phyloP scores from a whole-genome alignment of 2,113 vertebrate species.

The Actinemys pallida region DNA sequence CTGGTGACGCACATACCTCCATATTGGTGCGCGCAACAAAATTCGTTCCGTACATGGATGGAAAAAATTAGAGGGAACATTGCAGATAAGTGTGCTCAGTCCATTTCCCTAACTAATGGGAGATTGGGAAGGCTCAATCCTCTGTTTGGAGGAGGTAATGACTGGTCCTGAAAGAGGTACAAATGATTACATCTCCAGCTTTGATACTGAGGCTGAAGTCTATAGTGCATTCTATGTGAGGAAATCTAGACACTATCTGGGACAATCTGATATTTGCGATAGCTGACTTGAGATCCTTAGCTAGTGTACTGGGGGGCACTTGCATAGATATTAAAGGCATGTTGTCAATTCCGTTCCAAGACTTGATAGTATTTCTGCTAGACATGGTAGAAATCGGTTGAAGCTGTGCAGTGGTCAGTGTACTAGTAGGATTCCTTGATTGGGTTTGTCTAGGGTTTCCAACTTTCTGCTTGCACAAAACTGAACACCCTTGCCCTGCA shows the following conservation, averaged over 20 bases:
- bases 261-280: background rate
- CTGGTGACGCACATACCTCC: too few relatives aligned
- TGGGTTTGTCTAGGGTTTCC: background rate
- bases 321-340: background rate
- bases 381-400: background rate
- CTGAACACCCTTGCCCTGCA: too few relatives aligned
- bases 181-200: background rate
- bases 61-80: too few relatives aligned
- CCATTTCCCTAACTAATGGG: background rate
- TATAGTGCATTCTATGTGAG: background rate
- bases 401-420: background rate
- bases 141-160: too few relatives aligned
- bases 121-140: background rate
- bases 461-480: too few relatives aligned
- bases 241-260: background rate
- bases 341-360: background rate
- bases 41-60: too few relatives aligned
- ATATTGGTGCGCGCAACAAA: too few relatives aligned
- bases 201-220: fast-evolving
- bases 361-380: background rate
- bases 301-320: background rate
- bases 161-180: too few relatives aligned
- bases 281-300: background rate
- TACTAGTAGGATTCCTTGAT: background rate
- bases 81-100: background rate